A percentile compares a stretch with the other conserved stretches of the same genome.
phyloP scores from a whole-genome alignment of 2,113 vertebrate species.

The Callopanchax toddi region DNA sequence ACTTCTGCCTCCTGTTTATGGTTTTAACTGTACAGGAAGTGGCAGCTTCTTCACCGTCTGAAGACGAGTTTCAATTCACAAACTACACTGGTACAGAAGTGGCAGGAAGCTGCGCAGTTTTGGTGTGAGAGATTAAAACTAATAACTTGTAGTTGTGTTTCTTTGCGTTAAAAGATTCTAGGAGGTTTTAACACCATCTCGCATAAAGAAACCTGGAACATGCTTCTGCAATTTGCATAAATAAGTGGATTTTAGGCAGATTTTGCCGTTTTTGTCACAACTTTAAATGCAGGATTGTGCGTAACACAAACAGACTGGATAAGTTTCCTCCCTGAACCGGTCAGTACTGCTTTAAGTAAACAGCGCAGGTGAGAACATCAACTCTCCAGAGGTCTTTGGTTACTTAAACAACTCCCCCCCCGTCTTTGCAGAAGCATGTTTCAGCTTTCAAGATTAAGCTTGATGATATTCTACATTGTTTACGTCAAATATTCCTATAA shows the following conservation, averaged over 20 bases:
- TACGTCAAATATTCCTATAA: neutral
- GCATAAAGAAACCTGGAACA: constrained; percentile 21
- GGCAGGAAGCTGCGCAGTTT: constrained; percentile 18
- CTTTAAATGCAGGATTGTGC: too few relatives aligned
- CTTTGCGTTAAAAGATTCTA: too few relatives aligned
- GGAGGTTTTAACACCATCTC: neutral
- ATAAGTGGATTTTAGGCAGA: neutral
- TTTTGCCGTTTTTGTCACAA: too few relatives aligned
- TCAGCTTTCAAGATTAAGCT: constrained; percentile 5
- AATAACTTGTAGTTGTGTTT: too few relatives aligned
- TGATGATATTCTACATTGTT: constrained; percentile 1
- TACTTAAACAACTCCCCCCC: neutral
- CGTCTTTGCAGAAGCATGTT: constrained; percentile 25
- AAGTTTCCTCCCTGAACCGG: neutral
- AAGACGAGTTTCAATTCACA: constrained; percentile 24
- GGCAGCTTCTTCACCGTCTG: constrained; percentile 24
- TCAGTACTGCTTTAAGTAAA: neutral
- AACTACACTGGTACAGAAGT: neutral
- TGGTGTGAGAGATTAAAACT: too few relatives aligned
- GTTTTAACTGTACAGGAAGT: constrained; percentile 48
- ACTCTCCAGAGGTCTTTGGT: neutral
- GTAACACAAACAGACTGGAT: too few relatives aligned
- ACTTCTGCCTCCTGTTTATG: neutral
- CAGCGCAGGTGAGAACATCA: neutral
- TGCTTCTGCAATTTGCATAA: constrained; percentile 29